Evolutionary conservation across 2,888 invertebrate species (phyloP).

Genomic region (Ophioninae sp.): DNA sequence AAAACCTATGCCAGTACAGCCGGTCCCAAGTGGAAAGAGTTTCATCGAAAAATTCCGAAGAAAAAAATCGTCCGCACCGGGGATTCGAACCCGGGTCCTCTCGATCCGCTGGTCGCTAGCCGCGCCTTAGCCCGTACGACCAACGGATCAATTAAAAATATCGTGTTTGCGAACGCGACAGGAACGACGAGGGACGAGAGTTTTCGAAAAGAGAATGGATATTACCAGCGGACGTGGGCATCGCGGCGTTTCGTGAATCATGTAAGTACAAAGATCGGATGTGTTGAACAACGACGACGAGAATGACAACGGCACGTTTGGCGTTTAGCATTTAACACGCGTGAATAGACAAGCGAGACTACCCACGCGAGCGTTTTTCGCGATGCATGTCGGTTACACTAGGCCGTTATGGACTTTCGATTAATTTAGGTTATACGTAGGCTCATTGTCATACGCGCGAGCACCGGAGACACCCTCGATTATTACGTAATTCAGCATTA

Average conservation of each 20-base stretch:
- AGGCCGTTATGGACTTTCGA: conserved; percentile 50
- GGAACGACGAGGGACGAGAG: neutral
- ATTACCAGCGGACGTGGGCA: neutral
- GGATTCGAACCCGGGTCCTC: no score
- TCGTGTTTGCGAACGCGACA: neutral
- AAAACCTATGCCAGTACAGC: no score
- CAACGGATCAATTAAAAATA: no score
- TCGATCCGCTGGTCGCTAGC: no score
- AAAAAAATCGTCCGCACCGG: no score
- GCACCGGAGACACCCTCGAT: conserved; percentile 1
- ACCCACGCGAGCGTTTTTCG: conserved; percentile 40
- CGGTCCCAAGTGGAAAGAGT: no score
- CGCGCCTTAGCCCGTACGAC: no score
- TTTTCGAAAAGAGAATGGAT: conserved; percentile 6
- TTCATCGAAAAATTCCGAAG: no score
- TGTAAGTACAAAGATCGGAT: conserved; percentile 3
- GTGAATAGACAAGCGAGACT: neutral
- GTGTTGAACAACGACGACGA: conserved; percentile 14
- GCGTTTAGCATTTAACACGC: conserved; percentile 15
- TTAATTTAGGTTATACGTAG: conserved; percentile 59
- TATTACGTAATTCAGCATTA: conserved; percentile 31
- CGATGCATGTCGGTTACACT: conserved; percentile 34
- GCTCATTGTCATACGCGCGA: conserved; percentile 28
- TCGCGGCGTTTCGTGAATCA: conserved; percentile 1
- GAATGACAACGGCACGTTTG: neutral